phyloP scores from a whole-genome alignment of 2,113 vertebrate species.

The Natator depressus region DNA sequence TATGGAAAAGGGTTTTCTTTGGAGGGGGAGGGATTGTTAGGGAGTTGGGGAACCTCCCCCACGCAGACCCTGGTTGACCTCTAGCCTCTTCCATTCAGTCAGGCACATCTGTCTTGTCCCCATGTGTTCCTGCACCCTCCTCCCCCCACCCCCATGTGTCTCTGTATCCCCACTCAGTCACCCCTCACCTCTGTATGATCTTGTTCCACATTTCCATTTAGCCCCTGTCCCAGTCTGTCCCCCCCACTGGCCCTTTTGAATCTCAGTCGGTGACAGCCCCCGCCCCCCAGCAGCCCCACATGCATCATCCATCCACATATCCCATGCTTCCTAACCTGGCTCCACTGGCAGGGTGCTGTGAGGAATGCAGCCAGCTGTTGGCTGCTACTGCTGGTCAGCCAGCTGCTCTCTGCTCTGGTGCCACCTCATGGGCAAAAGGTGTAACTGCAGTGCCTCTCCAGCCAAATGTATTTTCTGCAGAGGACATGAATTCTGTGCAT shows the following conservation, averaged over 20 bases:
- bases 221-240: not conserved
- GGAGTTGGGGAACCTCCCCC: not conserved
- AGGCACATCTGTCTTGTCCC: not conserved
- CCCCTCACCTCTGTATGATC: not conserved
- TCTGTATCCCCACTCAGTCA: not conserved
- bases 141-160: too few species aligned
- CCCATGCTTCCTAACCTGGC: not conserved
- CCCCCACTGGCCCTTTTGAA: not conserved
- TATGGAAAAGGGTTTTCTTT: not conserved
- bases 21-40: not conserved
- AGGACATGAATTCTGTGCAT: not conserved
- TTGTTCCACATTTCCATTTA: not conserved
- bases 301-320: not conserved
- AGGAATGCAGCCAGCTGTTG: too few species aligned
- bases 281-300: not conserved
- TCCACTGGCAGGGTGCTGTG: too few species aligned
- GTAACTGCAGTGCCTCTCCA: not conserved
- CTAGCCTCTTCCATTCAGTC: not conserved
- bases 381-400: not conserved
- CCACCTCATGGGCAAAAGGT: not conserved
- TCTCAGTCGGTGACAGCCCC: not conserved
- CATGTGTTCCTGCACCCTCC: not conserved
- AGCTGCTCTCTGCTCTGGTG: not conserved
- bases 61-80: not conserved
- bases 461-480: not conserved